phyloP scores from a whole-genome alignment of 2,888 invertebrate species.

The Girardia tigrina region DNA sequence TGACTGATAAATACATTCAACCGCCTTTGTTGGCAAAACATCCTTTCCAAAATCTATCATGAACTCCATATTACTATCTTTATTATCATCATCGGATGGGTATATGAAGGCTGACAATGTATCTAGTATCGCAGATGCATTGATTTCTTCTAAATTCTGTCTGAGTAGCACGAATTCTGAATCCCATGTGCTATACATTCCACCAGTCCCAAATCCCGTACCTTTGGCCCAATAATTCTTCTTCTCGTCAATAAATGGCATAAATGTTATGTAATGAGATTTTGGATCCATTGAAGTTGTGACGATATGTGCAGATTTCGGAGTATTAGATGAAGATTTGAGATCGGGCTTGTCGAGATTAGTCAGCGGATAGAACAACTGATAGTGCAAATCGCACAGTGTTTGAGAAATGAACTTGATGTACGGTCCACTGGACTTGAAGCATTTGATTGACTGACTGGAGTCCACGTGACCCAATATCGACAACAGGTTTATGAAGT shows the following conservation, averaged over 20 bases:
- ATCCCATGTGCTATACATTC: constrained; percentile 87
- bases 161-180: constrained; percentile 79
- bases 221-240: constrained; percentile 74
- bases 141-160: constrained; percentile 79
- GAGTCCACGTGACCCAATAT: constrained; percentile 55
- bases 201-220: constrained; percentile 87
- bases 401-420: not conserved
- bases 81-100: constrained; percentile 29
- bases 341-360: constrained; percentile 45
- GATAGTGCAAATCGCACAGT: not conserved
- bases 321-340: constrained; percentile 24
- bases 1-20: constrained; percentile 60
- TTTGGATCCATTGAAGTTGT: not conserved
- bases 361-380: constrained; percentile 27
- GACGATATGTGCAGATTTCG: not conserved
- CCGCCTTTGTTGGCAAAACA: constrained; percentile 25
- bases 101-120: constrained; percentile 39
- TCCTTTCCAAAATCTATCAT: not conserved
- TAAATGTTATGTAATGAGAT: not conserved
- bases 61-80: not conserved
- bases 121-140: constrained; percentile 69
- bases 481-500: constrained; percentile 71
- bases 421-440: not conserved
- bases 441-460: constrained; percentile 18
- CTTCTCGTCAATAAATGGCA: constrained; percentile 41